Percentiles rank a stretch among this genome's conserved stretches.
Evolutionary conservation across 2,113 vertebrate species (phyloP).

Genomic region (Pampusana beccarii): DNA sequence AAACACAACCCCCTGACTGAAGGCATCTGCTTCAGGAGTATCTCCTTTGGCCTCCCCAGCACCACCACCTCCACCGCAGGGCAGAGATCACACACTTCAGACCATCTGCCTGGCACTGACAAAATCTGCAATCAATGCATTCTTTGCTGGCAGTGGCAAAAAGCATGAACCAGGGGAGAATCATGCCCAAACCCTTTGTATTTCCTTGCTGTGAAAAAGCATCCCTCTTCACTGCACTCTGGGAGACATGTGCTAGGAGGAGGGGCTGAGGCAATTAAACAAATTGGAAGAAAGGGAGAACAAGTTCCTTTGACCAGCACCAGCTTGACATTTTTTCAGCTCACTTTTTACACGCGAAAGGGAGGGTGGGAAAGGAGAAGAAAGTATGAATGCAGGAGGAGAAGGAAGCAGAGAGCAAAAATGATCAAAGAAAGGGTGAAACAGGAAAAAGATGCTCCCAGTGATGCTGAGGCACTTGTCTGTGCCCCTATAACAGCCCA

Average conservation of each 20-base stretch:
- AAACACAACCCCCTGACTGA: neutral
- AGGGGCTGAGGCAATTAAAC: neutral
- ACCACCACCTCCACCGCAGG: neutral
- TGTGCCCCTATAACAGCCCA: neutral
- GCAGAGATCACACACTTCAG: neutral
- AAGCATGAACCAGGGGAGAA: neutral
- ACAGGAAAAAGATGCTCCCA: conserved; percentile 1
- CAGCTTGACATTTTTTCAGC: conserved; percentile 32
- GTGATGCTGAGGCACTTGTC: neutral
- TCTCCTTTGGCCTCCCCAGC: neutral
- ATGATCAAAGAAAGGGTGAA: conserved; percentile 32
- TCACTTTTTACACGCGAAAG: conserved; percentile 51
- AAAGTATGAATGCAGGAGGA: conserved; percentile 38
- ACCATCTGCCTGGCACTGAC: neutral
- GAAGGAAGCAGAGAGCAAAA: conserved; percentile 13
- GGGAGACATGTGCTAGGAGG: neutral
- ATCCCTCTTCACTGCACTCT: neutral
- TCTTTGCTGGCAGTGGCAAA: neutral
- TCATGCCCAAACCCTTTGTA: neutral
- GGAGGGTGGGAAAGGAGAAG: conserved; percentile 12
- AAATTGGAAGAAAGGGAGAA: conserved; percentile 21
- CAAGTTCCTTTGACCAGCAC: conserved; percentile 47
- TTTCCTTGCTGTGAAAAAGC: neutral
- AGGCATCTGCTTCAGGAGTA: neutral
- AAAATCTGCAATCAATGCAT: neutral